These are phyloP conservation scores for Cyanoliseus patagonus DNA, from an alignment of 2,113 vertebrate species.

Conservation along the genomic window DNA sequence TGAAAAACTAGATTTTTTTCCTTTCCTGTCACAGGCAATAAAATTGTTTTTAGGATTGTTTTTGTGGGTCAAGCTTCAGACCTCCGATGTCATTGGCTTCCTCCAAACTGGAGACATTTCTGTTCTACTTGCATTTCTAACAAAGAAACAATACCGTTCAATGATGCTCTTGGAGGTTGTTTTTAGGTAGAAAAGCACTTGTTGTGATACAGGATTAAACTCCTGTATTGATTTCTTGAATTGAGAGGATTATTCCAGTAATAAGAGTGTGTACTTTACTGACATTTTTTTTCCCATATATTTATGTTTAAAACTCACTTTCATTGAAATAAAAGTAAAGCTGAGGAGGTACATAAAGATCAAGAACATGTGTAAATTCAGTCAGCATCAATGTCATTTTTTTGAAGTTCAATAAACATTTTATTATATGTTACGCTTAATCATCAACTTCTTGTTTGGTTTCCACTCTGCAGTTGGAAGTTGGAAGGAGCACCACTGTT, in stretches of 20 bases:
- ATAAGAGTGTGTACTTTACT: not conserved
- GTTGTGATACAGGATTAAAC: not conserved
- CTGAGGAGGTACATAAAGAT: not conserved
- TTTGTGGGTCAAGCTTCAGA: constrained; percentile 1
- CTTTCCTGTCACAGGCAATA: not conserved
- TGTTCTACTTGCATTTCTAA: not conserved
- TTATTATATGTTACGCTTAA: not conserved
- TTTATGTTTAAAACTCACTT: not conserved
- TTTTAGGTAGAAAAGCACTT: not conserved
- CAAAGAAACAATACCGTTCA: not conserved
- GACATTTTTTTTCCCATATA: not conserved
- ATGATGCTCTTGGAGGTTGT: not conserved
- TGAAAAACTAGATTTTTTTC: not conserved
- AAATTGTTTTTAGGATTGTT: not conserved
- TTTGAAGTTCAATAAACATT: not conserved
- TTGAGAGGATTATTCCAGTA: not conserved
- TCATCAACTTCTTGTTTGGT: not conserved
- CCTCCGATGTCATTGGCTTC: not conserved
- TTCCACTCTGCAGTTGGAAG: not conserved
- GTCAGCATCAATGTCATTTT: not conserved
- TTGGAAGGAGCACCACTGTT: not conserved
- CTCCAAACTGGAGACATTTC: not conserved
- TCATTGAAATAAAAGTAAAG: not conserved
- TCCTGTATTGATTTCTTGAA: not conserved
- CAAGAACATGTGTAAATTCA: not conserved